phyloP scores from a whole-genome alignment of 53 echinoderm and acorn worm genomes.

The Apostichopus leukothele region DNA sequence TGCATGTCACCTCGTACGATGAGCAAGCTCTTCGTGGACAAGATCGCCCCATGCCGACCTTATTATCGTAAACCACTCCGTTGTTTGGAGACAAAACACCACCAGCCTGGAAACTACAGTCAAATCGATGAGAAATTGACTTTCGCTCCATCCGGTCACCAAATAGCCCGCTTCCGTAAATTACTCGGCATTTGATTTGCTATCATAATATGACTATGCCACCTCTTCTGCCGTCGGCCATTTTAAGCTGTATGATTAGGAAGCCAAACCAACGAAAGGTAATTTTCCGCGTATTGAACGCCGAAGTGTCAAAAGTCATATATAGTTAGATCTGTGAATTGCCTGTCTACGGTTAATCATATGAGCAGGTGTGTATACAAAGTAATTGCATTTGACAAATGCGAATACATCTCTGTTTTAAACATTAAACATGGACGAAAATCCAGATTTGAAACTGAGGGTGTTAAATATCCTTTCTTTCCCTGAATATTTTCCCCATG shows the following conservation, averaged over 20 bases:
- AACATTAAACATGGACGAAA: too few relatives aligned
- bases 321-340: not conserved
- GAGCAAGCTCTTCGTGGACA: too few relatives aligned
- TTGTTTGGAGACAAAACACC: conserved; percentile 37
- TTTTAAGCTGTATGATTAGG: conserved; percentile 15
- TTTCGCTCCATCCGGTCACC: conserved; percentile 38
- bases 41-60: not conserved
- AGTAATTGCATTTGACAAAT: not conserved
- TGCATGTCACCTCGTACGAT: too few relatives aligned
- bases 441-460: too few relatives aligned
- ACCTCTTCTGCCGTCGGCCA: conserved; percentile 36
- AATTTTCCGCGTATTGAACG: conserved; percentile 2
- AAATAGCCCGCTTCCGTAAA: conserved; percentile 47
- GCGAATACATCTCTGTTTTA: too few relatives aligned
- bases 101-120: not conserved
- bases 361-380: not conserved
- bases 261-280: not conserved
- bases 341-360: not conserved
- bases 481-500: too few relatives aligned
- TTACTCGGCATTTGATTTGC: conserved; percentile 39
- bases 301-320: conserved; percentile 10
- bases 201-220: conserved; percentile 36
- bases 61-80: not conserved
- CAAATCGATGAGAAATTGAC: conserved; percentile 43
- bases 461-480: too few relatives aligned